Conservation (phyloP, 2,888 invertebrate genomes). For the Scrobipalpa atriplicella region DNA sequence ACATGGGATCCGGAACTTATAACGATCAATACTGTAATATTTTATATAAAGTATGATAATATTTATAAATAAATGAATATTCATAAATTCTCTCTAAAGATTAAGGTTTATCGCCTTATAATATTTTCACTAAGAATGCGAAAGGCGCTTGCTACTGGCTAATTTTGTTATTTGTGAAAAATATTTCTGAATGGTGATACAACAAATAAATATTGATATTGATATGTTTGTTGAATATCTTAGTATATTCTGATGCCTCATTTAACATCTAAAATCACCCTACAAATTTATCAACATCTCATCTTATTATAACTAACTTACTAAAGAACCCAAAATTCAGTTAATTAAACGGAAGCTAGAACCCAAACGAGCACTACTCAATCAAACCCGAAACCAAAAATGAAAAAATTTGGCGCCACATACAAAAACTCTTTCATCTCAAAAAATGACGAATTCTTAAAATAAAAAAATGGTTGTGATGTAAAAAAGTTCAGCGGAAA, state of each 20-base stretch:
- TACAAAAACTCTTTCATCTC: constrained; percentile 70
- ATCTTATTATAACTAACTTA: neutral
- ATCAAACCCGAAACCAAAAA: constrained; percentile 50
- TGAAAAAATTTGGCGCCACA: constrained; percentile 55
- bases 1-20: constrained; percentile 54
- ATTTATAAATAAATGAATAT: constrained; percentile 14
- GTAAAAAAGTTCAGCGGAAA: constrained; percentile 51
- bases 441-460: constrained; percentile 61
- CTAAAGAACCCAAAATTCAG: constrained; percentile 35
- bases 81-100: constrained; percentile 23
- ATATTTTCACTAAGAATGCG: neutral
- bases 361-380: constrained; percentile 52
- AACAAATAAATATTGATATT: too few relatives aligned
- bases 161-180: neutral
- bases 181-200: too few relatives aligned
- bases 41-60: constrained; percentile 3
- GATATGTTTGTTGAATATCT: too few relatives aligned
- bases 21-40: constrained; percentile 1
- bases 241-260: neutral
- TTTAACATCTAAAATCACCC: neutral
- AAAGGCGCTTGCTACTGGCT: neutral
- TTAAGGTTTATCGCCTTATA: neutral
- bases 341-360: constrained; percentile 56
- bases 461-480: constrained; percentile 47
- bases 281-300: constrained; percentile 13